Evolutionary conservation across 2,888 invertebrate species (phyloP), one percentile per base, ranked within the genome.

Genomic region (Platerodrilus igneus): DNA sequence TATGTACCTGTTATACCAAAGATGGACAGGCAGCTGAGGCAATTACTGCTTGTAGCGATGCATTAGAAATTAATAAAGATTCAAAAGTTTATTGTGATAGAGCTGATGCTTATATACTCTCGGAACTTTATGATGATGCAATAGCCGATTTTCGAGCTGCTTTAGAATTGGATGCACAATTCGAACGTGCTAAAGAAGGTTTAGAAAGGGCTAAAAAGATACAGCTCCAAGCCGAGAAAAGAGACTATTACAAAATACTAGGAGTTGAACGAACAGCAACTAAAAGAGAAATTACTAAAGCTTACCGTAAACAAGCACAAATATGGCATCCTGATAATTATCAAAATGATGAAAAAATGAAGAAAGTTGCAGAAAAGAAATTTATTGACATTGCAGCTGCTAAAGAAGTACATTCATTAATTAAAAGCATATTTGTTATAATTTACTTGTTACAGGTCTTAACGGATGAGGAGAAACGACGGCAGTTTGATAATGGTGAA

Each of bases 261-360:
- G 88, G 85, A 8, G 95, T 99, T 1, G 86, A 87, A 62, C 78
- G 92, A 61, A 81, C 81, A 33, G 97, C 99, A 2, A 81, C 74
- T 30, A 99, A 99, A 70, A 84, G 84, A 60, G 93, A 97, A 66
- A 91, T 99, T 25, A 74, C 81, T 8, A 97, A 96, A 74, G 97
- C 94, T 10, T 99, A 99, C 69, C 79, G 97, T 51, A 93, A 92
- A 72, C 81, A 91, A 33, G 99, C 99, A 8, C 92, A 93, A 69
- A 88, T 95, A 68, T 99, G 97, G 96, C 99, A 99, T 73, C 99
- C 99, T 0, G 99, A 99, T 70, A 93, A 88, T 70, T 96, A 83
- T 69, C 78, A 77, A 34, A 78, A 76, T 31, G 76, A 77, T 31
- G 86, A 81, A 7, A 86, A 88, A 47, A 91, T 92, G 65, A 96